These are phyloP conservation scores for Plutomurus gul DNA, from an alignment of 1,140 invertebrate genomes.

Conservation along the genomic window DNA sequence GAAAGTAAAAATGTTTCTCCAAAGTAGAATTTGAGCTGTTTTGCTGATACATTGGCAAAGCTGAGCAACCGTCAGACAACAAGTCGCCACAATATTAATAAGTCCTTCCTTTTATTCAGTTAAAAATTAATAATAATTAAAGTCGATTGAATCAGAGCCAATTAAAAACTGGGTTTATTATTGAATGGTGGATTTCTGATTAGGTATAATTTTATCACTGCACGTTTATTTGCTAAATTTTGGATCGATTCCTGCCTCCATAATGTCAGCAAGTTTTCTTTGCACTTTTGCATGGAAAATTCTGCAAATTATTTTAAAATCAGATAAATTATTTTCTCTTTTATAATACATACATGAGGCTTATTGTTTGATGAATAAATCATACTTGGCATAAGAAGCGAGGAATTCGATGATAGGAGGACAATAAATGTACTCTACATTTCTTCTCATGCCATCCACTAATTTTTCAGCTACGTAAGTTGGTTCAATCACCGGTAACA, in stretches of 20 bases:
- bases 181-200: too few relatives aligned
- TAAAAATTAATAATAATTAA: too few relatives aligned
- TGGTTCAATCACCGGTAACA: slow-evolving; percentile 30
- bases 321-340: background rate
- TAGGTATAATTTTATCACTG: too few relatives aligned
- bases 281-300: slow-evolving; percentile 39
- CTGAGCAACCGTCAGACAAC: too few relatives aligned
- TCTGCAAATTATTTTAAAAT: background rate
- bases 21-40: too few relatives aligned
- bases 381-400: slow-evolving; percentile 1
- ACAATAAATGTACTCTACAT: slow-evolving; percentile 43
- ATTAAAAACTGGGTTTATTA: too few relatives aligned
- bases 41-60: too few relatives aligned
- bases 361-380: background rate
- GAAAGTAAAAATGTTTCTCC: too few relatives aligned
- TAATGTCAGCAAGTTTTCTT: background rate
- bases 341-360: too few relatives aligned
- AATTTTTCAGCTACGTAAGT: slow-evolving; percentile 38
- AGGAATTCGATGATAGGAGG: slow-evolving; percentile 21
- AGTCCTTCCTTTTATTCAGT: too few relatives aligned
- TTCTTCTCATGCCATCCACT: slow-evolving; percentile 42
- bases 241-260: background rate
- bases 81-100: too few relatives aligned
- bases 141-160: too few relatives aligned
- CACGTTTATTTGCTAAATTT: background rate